Conservation (phyloP, 2,888 invertebrate species). For the Stratiomys singularior region DNA sequence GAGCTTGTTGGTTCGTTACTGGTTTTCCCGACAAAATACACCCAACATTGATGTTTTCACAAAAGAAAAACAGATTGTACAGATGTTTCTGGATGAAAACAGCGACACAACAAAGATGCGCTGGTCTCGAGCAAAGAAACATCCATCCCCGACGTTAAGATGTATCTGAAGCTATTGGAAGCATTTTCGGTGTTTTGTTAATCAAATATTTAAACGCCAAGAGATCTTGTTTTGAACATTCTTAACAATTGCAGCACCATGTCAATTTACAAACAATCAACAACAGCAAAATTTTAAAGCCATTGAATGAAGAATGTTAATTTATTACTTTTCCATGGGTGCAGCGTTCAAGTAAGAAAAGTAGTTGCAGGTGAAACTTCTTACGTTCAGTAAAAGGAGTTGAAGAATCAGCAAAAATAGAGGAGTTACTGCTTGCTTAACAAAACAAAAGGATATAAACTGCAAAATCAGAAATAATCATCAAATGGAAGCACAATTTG, state of each 20-base stretch:
- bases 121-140: background rate
- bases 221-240: slow-evolving; percentile 7
- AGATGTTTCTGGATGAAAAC: background rate
- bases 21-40: background rate
- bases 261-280: background rate
- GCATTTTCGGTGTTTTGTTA: background rate
- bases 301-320: too few relatives aligned
- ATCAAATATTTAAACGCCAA: slow-evolving; percentile 24
- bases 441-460: too few relatives aligned
- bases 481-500: too few relatives aligned
- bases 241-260: background rate
- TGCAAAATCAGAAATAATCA: too few relatives aligned
- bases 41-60: background rate
- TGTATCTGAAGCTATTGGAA: background rate
- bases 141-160: background rate
- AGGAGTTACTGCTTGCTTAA: too few relatives aligned
- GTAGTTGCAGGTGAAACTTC: too few relatives aligned
- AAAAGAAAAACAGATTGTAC: background rate
- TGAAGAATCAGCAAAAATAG: too few relatives aligned
- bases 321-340: too few relatives aligned
- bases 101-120: background rate
- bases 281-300: too few relatives aligned
- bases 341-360: too few relatives aligned
- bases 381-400: too few relatives aligned
- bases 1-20: background rate